Base-by-base conservation (phyloP, 2,113 vertebrate genomes). In the Caracal caracal region DNA sequence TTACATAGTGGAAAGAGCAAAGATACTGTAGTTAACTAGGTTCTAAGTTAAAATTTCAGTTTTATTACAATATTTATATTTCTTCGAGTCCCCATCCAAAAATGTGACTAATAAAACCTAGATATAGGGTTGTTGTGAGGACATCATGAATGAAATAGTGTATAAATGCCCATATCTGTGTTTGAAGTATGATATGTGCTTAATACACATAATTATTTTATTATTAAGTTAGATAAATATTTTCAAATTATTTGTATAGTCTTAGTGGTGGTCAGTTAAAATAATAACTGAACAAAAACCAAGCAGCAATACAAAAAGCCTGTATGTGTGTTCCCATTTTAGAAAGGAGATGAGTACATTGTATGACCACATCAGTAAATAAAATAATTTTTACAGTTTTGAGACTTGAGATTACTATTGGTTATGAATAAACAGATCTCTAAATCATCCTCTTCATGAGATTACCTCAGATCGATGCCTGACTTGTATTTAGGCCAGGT, bases 381-480 rank as follows among this genome's bases (percentile, higher is more conserved):
- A 71, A 40, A 66, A n/a, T 78, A 37, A 79, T 49, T 73, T 71
- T 87, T 30, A 78, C 1, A 68, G 78, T 88, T 68, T 93, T 61
- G 51, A 70, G 47, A 68, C 3, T 37, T 84, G 10, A 89, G 12
- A 53, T 91, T 95, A 76, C 93, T 70, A 6, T 68, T 88, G 12
- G 13, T 37, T 92, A 85, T 53, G 15, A 91, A 43, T 91, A 73
- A 88, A 5, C 49, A 95, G 28, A 40, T 71, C 17, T 93, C 47
- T 59, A 83, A 49, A 94, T 94, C 82, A 96, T 97, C 94, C 94
- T 97, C 90, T 71, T 98, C 56, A 7, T 59, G 20, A 59, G 56
- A 84, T 97, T 98, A 85, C 96, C 95, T 98, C 96, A 95, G 85
- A 97, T 98, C 94, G 98, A 98, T 97, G 97, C 91, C 88, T 96